A percentile compares a stretch with the other conserved stretches of the same genome.
Conservation (phyloP, 2,888 invertebrate species). For the Syrphus vitripennis region DNA sequence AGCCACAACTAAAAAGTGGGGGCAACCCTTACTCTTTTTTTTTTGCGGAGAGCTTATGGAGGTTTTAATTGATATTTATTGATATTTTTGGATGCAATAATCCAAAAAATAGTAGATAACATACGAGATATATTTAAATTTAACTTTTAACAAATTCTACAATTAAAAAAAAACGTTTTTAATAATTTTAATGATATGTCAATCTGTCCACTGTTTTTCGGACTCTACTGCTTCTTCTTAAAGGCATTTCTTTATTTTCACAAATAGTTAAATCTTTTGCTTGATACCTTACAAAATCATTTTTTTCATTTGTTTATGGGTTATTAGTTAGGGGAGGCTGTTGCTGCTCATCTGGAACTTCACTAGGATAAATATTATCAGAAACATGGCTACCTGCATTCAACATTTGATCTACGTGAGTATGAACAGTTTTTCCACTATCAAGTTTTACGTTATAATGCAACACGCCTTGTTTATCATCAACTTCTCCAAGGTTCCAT, state of each 20-base stretch:
- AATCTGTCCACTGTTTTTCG: not conserved
- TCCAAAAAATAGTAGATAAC: too few species aligned
- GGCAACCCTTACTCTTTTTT: too few species aligned
- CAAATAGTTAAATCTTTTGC: not conserved
- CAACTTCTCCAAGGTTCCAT: conserved; percentile 15
- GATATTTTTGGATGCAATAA: too few species aligned
- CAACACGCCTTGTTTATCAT: not conserved
- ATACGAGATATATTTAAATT: too few species aligned
- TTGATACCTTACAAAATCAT: too few species aligned
- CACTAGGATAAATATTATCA: not conserved
- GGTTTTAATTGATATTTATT: too few species aligned
- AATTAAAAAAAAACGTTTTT: too few species aligned
- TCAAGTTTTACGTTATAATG: conserved; percentile 14
- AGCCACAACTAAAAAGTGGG: too few species aligned
- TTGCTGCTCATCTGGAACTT: conserved; percentile 1
- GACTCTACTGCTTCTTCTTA: not conserved
- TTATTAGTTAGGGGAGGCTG: not conserved
- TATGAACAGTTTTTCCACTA: not conserved
- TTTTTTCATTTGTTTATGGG: not conserved
- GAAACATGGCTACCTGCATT: conserved; percentile 9
- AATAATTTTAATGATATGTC: not conserved
- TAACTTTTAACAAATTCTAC: too few species aligned
- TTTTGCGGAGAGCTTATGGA: too few species aligned
- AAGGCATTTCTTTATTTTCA: not conserved
- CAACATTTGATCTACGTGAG: conserved; percentile 6